Evolutionary conservation across 2,113 vertebrate genomes (phyloP).

Genomic region (Nannospalax galili): DNA sequence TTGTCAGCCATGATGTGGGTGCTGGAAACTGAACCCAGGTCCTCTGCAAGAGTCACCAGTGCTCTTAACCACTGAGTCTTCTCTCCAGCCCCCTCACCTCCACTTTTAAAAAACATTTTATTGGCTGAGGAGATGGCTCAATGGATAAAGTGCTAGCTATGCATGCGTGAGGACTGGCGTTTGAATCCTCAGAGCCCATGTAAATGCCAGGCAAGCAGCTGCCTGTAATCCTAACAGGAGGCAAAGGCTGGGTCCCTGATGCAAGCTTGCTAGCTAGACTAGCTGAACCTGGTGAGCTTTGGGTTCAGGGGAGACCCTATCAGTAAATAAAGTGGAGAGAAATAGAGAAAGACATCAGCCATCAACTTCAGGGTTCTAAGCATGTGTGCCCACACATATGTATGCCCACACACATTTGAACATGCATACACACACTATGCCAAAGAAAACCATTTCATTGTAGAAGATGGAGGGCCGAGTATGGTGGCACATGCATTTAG

Average conservation of each 20-base stretch:
- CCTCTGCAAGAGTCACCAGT: no score
- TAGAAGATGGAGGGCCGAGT: no score
- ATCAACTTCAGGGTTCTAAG: no score
- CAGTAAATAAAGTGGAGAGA: background rate
- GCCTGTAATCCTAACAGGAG: background rate
- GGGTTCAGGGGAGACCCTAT: background rate
- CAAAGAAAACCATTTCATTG: no score
- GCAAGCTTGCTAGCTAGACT: background rate
- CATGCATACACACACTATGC: no score
- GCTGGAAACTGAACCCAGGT: no score
- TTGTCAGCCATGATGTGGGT: no score
- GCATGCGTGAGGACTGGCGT: background rate
- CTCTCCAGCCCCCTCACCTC: no score
- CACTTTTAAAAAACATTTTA: background rate
- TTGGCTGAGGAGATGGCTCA: background rate
- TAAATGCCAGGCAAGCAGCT: no score
- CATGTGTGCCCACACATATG: background rate
- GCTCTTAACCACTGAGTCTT: no score
- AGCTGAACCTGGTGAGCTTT: background rate
- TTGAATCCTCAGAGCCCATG: background rate
- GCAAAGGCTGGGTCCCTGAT: background rate
- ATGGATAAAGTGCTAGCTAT: background rate
- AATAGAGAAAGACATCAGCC: background rate
- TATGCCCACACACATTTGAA: no score
- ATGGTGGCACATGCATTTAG: no score